phyloP scores from a whole-genome alignment of 2,888 invertebrate genomes.

The Machimus atricapillus region DNA sequence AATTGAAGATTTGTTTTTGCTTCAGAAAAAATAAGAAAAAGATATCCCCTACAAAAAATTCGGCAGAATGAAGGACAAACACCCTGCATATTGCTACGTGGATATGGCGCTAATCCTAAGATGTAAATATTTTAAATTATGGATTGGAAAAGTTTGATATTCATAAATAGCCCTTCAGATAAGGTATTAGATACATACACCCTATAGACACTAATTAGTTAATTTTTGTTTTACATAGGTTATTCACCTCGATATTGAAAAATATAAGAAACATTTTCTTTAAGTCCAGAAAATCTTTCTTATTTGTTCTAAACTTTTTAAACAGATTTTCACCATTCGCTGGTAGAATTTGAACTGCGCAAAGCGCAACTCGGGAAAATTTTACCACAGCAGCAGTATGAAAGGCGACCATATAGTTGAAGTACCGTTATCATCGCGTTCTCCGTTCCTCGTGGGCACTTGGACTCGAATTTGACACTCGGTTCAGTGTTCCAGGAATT shows the following conservation, averaged over 20 bases:
- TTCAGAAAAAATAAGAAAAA: no score
- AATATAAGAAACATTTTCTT: not conserved
- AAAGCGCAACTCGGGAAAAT: not conserved
- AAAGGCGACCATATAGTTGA: not conserved
- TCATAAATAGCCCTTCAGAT: no score
- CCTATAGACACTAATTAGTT: no score
- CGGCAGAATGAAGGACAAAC: no score
- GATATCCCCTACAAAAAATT: no score
- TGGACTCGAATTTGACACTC: slow-evolving; percentile 12
- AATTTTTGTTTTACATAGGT: not conserved
- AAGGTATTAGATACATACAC: no score
- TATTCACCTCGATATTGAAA: not conserved
- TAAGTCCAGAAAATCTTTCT: not conserved
- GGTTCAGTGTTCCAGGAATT: not conserved
- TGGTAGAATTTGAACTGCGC: not conserved
- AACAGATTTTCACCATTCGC: not conserved
- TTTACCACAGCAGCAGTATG: not conserved
- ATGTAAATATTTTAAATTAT: no score
- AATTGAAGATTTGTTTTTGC: no score
- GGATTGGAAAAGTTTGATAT: no score
- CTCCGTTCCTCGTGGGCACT: not conserved
- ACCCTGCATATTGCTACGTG: no score
- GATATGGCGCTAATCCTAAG: no score
- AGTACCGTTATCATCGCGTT: not conserved
- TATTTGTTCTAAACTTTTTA: not conserved